Conservation (phyloP, 2,888 invertebrate species). For the Junonia oenone region DNA sequence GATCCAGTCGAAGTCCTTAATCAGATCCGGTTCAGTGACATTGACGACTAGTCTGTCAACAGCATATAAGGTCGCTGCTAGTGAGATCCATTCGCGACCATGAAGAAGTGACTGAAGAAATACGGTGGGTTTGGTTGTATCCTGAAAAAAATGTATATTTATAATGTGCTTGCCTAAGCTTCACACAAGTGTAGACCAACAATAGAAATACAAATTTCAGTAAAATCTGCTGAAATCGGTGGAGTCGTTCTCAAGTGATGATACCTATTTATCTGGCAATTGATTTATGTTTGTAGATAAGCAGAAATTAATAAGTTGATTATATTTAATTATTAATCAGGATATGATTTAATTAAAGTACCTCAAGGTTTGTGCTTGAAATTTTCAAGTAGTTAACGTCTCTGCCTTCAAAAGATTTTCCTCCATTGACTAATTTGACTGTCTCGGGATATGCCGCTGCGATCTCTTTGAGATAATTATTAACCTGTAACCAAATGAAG, state of each 20-base stretch:
- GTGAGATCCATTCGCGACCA: conserved; percentile 85
- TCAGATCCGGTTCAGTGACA: conserved; percentile 66
- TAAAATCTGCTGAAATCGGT: too few relatives aligned
- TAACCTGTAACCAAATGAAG: conserved; percentile 42
- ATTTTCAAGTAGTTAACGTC: conserved; percentile 78
- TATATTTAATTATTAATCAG: not conserved
- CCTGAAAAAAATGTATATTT: conserved; percentile 37
- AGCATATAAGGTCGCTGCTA: conserved; percentile 81
- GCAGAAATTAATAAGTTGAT: not conserved
- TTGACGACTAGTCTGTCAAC: conserved; percentile 82
- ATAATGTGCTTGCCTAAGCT: too few relatives aligned
- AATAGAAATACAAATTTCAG: too few relatives aligned
- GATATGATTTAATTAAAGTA: too few relatives aligned
- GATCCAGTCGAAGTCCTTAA: conserved; percentile 82
- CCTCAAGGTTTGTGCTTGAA: conserved; percentile 70
- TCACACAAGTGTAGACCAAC: too few relatives aligned
- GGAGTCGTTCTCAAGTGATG: too few relatives aligned
- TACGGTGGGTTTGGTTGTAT: conserved; percentile 72
- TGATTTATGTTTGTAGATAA: not conserved
- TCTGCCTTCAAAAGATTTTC: conserved; percentile 77
- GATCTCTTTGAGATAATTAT: conserved; percentile 50
- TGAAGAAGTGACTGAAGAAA: conserved; percentile 81
- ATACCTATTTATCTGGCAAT: too few relatives aligned
- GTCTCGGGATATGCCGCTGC: conserved; percentile 44
- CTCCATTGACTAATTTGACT: conserved; percentile 59